A percentile compares a stretch with the other conserved stretches of the same genome.
phyloP scores from a whole-genome alignment of 2,888 invertebrate genomes.

The Allacma fusca region DNA sequence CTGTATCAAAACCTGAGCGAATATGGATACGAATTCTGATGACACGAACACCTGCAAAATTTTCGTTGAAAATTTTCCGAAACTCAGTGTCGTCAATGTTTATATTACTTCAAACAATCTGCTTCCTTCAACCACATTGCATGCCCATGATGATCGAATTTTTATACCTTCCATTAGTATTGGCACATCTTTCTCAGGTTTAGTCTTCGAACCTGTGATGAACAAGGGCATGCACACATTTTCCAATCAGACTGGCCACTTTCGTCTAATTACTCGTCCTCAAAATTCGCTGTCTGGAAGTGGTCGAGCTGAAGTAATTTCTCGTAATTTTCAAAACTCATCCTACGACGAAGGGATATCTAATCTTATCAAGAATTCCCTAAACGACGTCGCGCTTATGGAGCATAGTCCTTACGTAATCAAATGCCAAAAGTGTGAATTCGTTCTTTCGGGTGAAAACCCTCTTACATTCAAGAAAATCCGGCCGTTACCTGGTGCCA shows the following conservation, averaged over 20 bases:
- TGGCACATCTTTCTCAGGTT: conserved; percentile 41
- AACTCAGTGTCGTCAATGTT: conserved; percentile 56
- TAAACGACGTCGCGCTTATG: conserved; percentile 50
- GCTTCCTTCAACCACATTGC: not conserved
- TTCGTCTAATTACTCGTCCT: conserved; percentile 65
- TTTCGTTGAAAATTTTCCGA: conserved; percentile 58
- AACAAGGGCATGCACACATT: conserved; percentile 43
- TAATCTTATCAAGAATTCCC: conserved; percentile 47
- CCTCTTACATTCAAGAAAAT: conserved; percentile 64
- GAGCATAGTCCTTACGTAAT: conserved; percentile 54
- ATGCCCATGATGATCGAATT: conserved; percentile 36
- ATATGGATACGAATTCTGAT: conserved; percentile 66
- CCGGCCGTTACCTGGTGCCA: conserved; percentile 71
- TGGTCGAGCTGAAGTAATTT: conserved; percentile 57
- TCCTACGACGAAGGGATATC: conserved; percentile 23
- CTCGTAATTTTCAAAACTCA: conserved; percentile 25
- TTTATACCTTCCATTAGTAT: conserved; percentile 42
- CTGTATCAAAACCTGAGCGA: conserved; percentile 74
- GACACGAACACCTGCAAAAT: conserved; percentile 47
- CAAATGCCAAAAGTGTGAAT: conserved; percentile 64
- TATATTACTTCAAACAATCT: conserved; percentile 42
- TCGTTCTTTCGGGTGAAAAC: conserved; percentile 47
- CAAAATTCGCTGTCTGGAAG: conserved; percentile 64
- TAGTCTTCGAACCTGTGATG: conserved; percentile 44
- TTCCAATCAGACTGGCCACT: conserved; percentile 9